Evolutionary conservation across 1,140 invertebrate species (phyloP).

Genomic region (Diplogasteroides magnus): DNA sequence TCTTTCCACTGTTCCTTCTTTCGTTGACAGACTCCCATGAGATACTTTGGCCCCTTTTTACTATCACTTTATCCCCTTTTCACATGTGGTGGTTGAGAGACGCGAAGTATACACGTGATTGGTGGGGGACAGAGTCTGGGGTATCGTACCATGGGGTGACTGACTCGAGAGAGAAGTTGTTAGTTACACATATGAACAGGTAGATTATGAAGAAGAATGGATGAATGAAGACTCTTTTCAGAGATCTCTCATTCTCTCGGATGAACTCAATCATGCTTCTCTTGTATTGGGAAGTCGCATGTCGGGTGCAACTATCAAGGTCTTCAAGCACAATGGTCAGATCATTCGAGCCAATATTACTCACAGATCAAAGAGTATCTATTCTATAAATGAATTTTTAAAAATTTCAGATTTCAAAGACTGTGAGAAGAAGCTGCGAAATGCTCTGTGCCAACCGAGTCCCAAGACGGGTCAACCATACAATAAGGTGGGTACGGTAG

Average conservation of each 20-base stretch:
- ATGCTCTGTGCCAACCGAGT: constrained; percentile 57
- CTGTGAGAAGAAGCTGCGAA: constrained; percentile 56
- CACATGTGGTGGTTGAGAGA: too few species aligned
- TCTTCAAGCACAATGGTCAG: constrained; percentile 61
- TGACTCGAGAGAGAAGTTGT: too few species aligned
- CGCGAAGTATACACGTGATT: too few species aligned
- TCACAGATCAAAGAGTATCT: background rate
- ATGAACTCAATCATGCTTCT: constrained; percentile 61
- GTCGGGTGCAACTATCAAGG: constrained; percentile 57
- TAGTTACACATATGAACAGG: background rate
- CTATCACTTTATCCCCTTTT: too few species aligned
- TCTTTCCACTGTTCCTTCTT: too few species aligned
- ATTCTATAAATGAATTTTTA: background rate
- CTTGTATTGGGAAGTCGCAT: constrained; percentile 58
- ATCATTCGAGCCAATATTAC: background rate
- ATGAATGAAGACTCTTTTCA: constrained; percentile 24
- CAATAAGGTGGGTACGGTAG: too few species aligned
- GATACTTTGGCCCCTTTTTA: too few species aligned
- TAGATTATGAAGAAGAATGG: background rate
- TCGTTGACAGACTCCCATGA: too few species aligned
- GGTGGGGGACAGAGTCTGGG: too few species aligned
- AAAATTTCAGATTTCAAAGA: constrained; percentile 56
- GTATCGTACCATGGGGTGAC: too few species aligned
- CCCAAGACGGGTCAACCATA: constrained; percentile 57
- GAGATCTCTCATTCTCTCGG: constrained; percentile 59